Evolutionary conservation across 2,797 vertebrate genomes (phyloP), one percentile per base, ranked within the genome.

Genomic region (Prionace glauca): DNA sequence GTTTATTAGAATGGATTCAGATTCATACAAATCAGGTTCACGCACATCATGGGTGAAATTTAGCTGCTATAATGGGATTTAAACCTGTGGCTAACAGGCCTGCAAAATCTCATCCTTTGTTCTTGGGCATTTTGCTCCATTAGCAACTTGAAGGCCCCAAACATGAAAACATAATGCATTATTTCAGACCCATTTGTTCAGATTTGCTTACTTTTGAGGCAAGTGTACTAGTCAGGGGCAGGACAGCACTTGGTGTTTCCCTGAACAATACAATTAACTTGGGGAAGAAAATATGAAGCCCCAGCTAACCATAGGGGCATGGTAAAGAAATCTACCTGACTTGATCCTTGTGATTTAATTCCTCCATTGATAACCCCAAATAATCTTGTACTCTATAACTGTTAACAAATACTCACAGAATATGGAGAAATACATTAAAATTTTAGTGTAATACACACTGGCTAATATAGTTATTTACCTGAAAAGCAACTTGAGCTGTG

Each of bases 401-500:
- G 16, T 8, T 84, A 84, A 84, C 79, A 84, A 84, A 84, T 45
- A 45, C 41, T 45, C 22, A 20, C 81, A 84, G 0, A 84, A 84
- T 45, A 24, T 5, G 41, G 81, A 84, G 36, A 84, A 84, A 16
- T 8, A 84, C 18, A 90, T 18, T 26, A 16, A 29, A 10, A 41
- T 22, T 65, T 67, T 32, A 91, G 14, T 65, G 14, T 62, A 16
- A 67, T 36, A 62, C 7, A 18, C 5, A 20, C 5, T 67, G 36
- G 18, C 0, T 36, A 20, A 65, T 22, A 26, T 32, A 20, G 20
- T 60, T 0, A 96, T 81, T 81, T 96, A 98, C 98, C 98, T 98
- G 98, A 95, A 98, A 98, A 0, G 97, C 18, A 0, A 98, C 96
- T 56, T 98, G 97, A 22, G 98, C 97, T 96, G 98, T 96, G 96